These are phyloP conservation scores for Synanceia verrucosa DNA, from an alignment of 2,797 vertebrate species.

Conservation along the genomic window DNA sequence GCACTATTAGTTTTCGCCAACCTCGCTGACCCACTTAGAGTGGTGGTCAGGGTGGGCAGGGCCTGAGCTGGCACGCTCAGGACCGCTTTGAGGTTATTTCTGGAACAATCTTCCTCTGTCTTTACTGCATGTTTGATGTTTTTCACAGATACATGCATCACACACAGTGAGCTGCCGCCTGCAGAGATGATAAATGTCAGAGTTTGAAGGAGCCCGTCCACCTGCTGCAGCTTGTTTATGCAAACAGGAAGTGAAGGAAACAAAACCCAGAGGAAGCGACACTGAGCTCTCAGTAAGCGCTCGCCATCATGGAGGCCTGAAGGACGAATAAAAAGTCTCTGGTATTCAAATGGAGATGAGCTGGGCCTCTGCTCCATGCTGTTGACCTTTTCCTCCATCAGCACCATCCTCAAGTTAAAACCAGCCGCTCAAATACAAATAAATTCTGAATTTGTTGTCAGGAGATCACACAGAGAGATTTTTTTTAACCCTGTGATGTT, in stretches of 20 bases:
- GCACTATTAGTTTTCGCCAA: conserved; percentile 65
- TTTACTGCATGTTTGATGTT: conserved; percentile 50
- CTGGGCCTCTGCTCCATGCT: too few species aligned
- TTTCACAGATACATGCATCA: conserved; percentile 12
- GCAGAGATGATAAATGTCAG: conserved; percentile 51
- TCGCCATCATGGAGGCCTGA: neutral
- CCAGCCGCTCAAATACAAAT: neutral
- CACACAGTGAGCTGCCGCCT: conserved; percentile 10
- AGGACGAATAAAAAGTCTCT: neutral
- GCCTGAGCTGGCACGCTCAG: neutral
- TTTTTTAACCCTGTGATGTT: neutral
- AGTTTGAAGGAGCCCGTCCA: conserved; percentile 31
- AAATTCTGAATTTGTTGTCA: neutral
- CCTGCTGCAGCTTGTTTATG: conserved; percentile 40
- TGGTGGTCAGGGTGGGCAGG: conserved; percentile 41
- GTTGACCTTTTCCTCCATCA: neutral
- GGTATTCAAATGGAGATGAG: too few species aligned
- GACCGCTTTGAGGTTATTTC: conserved; percentile 64
- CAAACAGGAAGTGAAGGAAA: neutral
- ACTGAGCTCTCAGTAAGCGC: neutral
- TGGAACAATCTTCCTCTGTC: conserved; percentile 34
- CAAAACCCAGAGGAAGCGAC: neutral
- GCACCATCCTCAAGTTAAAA: neutral
- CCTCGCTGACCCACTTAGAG: conserved; percentile 66
- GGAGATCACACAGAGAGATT: neutral